Evolutionary conservation across 37 sponge, comb jelly and placozoan species (phyloP).

Genomic region (Bolinopsis microptera): DNA sequence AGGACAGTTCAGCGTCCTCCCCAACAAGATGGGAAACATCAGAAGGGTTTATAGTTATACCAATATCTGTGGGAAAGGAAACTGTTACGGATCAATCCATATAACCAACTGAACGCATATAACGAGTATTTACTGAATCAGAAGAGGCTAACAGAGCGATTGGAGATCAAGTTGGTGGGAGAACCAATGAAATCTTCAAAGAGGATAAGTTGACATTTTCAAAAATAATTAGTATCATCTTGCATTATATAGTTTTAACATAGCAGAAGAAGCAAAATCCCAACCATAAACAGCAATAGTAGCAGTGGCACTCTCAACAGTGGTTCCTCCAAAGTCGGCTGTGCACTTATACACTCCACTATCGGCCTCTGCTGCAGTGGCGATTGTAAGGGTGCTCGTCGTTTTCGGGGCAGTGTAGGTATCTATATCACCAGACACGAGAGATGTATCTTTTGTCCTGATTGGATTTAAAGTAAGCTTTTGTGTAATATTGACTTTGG

Average conservation of each 20-base stretch:
- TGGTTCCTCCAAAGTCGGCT: background rate
- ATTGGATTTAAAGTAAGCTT: too few species aligned
- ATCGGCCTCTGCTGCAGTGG: background rate
- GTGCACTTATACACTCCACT: background rate
- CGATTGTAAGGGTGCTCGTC: background rate
- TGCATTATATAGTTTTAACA: too few species aligned
- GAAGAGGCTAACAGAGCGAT: too few species aligned
- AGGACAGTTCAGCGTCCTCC: background rate
- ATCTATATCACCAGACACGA: background rate
- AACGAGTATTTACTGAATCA: background rate
- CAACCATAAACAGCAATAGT: background rate
- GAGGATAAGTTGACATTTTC: too few species aligned
- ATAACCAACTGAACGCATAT: too few species aligned
- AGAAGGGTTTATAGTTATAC: background rate
- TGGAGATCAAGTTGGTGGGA: too few species aligned
- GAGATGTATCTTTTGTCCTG: background rate
- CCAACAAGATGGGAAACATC: background rate
- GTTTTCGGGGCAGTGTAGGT: background rate
- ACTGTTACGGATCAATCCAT: background rate
- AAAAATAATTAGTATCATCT: too few species aligned
- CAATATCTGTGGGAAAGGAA: slow-evolving; percentile 16
- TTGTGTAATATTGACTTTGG: too few species aligned
- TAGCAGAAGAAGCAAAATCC: too few species aligned
- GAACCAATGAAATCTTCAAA: too few species aligned
- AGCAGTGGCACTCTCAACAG: background rate